Evolutionary conservation across 2,888 invertebrate genomes (phyloP).

Genomic region (Drosophila yooni): DNA sequence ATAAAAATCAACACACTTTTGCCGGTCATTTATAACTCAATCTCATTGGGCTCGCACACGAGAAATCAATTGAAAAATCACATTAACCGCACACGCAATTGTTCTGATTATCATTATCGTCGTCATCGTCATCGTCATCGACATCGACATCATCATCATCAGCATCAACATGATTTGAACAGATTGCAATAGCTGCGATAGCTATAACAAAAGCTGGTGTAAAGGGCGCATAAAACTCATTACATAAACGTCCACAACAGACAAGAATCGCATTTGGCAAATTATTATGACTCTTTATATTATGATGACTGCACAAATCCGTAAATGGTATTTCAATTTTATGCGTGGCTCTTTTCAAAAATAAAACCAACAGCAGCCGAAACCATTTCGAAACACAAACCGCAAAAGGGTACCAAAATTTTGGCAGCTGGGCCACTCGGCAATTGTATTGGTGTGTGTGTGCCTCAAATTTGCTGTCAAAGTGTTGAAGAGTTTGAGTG

Average conservation of each 20-base stretch:
- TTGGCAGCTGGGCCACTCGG: constrained; percentile 13
- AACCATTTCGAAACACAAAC: constrained; percentile 50
- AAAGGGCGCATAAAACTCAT: constrained; percentile 66
- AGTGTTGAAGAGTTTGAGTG: constrained; percentile 30
- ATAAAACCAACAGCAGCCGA: constrained; percentile 35
- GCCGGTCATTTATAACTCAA: constrained; percentile 65
- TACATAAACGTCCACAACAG: constrained; percentile 70
- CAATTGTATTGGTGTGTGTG: constrained; percentile 27
- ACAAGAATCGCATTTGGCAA: constrained; percentile 70
- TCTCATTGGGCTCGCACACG: constrained; percentile 51
- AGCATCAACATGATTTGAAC: constrained; percentile 22
- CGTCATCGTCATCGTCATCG: constrained; percentile 7
- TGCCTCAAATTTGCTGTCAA: constrained; percentile 25
- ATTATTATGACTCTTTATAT: constrained; percentile 64
- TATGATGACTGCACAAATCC: constrained; percentile 44
- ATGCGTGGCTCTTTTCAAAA: constrained; percentile 31
- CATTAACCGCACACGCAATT: constrained; percentile 68
- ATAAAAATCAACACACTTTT: constrained; percentile 64
- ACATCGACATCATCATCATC: constrained; percentile 7
- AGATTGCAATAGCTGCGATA: constrained; percentile 31
- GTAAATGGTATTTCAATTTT: constrained; percentile 58
- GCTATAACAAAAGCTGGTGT: constrained; percentile 41
- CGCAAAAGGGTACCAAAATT: constrained; percentile 36
- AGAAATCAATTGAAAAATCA: constrained; percentile 70
- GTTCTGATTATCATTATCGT: constrained; percentile 39